Evolutionary conservation across 2,113 vertebrate species (phyloP), one percentile per base, ranked within the genome.

Genomic region (Chionomys nivalis): DNA sequence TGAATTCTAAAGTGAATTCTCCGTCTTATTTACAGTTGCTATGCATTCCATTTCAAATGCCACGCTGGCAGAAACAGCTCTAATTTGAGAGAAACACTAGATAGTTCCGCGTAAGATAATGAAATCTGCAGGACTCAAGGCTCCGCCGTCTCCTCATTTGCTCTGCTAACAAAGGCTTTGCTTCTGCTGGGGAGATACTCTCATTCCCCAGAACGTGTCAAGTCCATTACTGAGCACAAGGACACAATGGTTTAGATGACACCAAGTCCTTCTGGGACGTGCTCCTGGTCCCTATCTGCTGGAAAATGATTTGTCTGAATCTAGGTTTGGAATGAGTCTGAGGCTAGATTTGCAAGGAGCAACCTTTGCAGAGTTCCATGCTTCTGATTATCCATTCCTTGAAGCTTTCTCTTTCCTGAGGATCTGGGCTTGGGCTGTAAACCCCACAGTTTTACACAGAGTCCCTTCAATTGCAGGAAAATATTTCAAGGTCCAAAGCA

Each of bases 21-120:
- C 94, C 76, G 96, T 95, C 96, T 97, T 96, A 93, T 92, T 96
- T 90, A 81, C 92, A 61, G 76, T 94, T 96, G 93, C 93, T 91
- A 97, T 0, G 5, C 65, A 90, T 97, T 76, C 89, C 92, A 82
- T 95, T 96, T 97, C 93, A 94, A 97, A 97, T 88, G 93, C 70
- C 36, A 90, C 87, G 87, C 77, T 96, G 96, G 83, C 91, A 97
- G 94, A 52, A 92, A 96, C 91, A 94, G 94, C 94, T 96, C 96
- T 97, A 95, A 97, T 96, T 96, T 97, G 96, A 82, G 94, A 95
- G 92, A 91, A 97, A 94, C 17, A 87, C 75, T 91, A 91, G 93
- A 93, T 79, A 96, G 82, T 93, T 93, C 73, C 66, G 96, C 65
- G 86, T 95, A 85, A 91, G 93, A 75, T 94, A 94, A 95, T 95